Base-by-base conservation (phyloP, 2,797 vertebrate genomes). In the Distichodus sexfasciatus region DNA sequence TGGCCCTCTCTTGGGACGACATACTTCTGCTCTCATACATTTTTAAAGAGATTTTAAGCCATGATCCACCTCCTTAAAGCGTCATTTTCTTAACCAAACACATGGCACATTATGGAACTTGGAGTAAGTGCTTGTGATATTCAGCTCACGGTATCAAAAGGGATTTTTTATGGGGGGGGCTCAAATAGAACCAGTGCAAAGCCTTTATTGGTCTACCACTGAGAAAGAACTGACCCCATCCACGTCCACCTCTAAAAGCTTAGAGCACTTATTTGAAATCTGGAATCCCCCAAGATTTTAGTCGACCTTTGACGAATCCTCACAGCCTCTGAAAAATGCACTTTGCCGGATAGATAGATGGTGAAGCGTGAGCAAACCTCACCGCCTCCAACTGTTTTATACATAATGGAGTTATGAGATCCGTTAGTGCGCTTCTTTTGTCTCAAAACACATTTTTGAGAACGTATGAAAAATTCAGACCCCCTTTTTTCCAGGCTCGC, bases 371-470 rank as follows among this genome's bases (percentile, higher is more conserved):
- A 51, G 17, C 29, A 44, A n/a, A 54, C 24, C 24, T 15, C 17
- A 33, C 36, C 19, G 48, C 21, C 9, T 29, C 51, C 26, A 28
- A 4, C n/a, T 54, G 44, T 64, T 64, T 47, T 41, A 57, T 15
- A 15, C 5, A 41, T 70, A 61, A 69, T 61, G 67, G 35, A 61
- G 54, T 59, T 47, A 19, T 55, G 10, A 8, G 8, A 36, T 21
- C 11, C 3, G 24, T 26, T n/a, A 7, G 26, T 11, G 58, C 15
- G 40, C 47, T 33, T 50, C 12, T 63, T 70, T 73, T 55, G 55
- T 74, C 31, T 58, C 44, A 51, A 50, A 77, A 79, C 71, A 36
- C 61, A 70, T 53, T 69, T 51, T n/a, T 23, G 12, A 62, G 40
- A 12, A 29, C 14, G 62, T 66, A 66, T 66, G 8, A 62, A 71